These are phyloP conservation scores for Pampus argenteus DNA, from an alignment of 2,797 vertebrate genomes.

Conservation along the genomic window DNA sequence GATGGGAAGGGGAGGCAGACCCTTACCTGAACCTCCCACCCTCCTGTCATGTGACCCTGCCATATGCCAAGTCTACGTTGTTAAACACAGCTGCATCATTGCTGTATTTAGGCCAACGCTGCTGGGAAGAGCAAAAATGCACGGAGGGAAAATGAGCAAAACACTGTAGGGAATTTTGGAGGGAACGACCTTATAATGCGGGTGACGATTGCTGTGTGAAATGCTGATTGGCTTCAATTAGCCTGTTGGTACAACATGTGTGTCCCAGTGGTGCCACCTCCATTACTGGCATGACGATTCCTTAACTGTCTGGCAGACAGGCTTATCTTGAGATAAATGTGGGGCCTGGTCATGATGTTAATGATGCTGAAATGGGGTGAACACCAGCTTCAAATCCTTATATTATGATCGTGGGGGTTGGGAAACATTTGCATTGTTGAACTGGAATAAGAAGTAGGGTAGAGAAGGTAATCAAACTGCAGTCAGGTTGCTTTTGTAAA, in stretches of 20 bases:
- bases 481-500: neutral
- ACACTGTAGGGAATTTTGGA: constrained; percentile 48
- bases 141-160: constrained; percentile 39
- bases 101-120: constrained; percentile 19
- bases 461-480: neutral
- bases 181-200: constrained; percentile 56
- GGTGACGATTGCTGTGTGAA: constrained; percentile 56
- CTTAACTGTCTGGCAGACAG: constrained; percentile 50
- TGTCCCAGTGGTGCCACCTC: constrained; percentile 52
- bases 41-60: constrained; percentile 24
- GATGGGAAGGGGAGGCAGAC: constrained; percentile 4
- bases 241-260: constrained; percentile 52
- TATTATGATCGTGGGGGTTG: neutral
- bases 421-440: constrained; percentile 24
- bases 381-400: constrained; percentile 33
- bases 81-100: constrained; percentile 5
- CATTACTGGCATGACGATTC: constrained; percentile 38
- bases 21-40: constrained; percentile 37
- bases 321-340: constrained; percentile 42
- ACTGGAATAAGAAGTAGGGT: constrained; percentile 2
- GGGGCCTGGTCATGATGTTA: constrained; percentile 29
- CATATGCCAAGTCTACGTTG: constrained; percentile 9
- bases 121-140: constrained; percentile 14
- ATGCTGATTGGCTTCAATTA: constrained; percentile 75
- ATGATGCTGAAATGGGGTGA: constrained; percentile 28